Evolutionary conservation across 1,140 invertebrate genomes (phyloP).

Genomic region (Phortica variegata): DNA sequence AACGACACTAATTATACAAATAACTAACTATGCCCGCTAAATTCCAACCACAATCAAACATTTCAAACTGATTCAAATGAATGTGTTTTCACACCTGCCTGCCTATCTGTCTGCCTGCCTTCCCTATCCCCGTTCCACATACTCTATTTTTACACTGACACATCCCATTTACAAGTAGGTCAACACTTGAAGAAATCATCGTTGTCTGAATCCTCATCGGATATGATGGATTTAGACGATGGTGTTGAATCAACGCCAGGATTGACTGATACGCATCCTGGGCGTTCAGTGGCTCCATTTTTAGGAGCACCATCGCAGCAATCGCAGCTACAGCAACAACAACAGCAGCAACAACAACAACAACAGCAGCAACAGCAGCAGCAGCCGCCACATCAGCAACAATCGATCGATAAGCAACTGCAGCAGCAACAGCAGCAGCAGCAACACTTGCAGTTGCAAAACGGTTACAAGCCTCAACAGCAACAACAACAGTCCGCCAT

Average conservation of each 20-base stretch:
- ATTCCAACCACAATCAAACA: background rate
- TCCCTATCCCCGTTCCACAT: too few species aligned
- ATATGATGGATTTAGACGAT: constrained; percentile 94
- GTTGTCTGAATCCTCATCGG: constrained; percentile 89
- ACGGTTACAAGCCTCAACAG: constrained; percentile 21
- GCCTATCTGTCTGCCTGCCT: too few species aligned
- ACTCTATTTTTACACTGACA: constrained; percentile 17
- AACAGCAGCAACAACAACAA: constrained; percentile 31
- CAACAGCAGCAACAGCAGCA: constrained; percentile 25
- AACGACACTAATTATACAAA: constrained; percentile 15
- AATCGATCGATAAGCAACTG: constrained; percentile 25
- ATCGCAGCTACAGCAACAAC: constrained; percentile 20
- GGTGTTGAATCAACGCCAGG: constrained; percentile 75
- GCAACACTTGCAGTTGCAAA: constrained; percentile 14
- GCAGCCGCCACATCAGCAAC: constrained; percentile 24
- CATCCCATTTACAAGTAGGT: constrained; percentile 61
- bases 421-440: constrained; percentile 15
- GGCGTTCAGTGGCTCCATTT: constrained; percentile 54
- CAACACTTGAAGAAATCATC: constrained; percentile 89
- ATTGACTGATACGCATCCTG: constrained; percentile 55
- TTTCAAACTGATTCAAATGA: too few species aligned
- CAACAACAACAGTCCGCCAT: constrained; percentile 33
- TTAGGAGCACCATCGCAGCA: constrained; percentile 49
- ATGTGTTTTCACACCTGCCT: too few species aligned
- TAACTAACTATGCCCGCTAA: constrained; percentile 11